Percentiles rank a stretch among this genome's conserved stretches.
phyloP scores from a whole-genome alignment of 1,140 invertebrate genomes.

The Pollicipes pollicipes region DNA sequence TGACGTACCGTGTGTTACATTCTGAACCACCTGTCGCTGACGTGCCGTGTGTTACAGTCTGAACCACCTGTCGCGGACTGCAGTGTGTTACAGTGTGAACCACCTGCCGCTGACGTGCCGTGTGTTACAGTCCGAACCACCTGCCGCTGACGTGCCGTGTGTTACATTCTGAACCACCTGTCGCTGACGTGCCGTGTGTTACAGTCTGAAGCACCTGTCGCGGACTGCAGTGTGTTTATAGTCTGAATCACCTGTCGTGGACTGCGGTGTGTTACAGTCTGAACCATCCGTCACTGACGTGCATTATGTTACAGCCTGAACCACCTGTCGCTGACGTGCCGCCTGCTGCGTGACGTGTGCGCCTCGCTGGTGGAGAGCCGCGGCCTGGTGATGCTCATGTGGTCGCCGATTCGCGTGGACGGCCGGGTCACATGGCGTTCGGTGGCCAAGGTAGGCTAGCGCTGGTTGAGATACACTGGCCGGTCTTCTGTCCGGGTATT shows the following conservation, averaged over 20 bases:
- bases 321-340: constrained; percentile 14
- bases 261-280: neutral
- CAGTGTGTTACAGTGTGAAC: no score
- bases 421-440: constrained; percentile 10
- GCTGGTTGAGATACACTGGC: neutral
- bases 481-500: neutral
- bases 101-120: no score
- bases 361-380: constrained; percentile 12
- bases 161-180: no score
- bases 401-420: constrained; percentile 11
- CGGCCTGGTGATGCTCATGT: constrained; percentile 13
- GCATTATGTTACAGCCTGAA: constrained; percentile 11
- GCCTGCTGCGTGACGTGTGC: constrained; percentile 15
- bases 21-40: no score
- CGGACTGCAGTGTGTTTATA: neutral
- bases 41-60: no score
- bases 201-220: no score
- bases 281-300: neutral
- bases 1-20: no score
- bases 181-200: no score
- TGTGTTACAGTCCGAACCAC: no score
- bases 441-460: constrained; percentile 12
- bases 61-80: no score
- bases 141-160: no score
- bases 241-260: neutral